Percentiles rank a stretch among this genome's conserved stretches.
These are phyloP conservation scores for Brachionichthys hirsutus DNA, from an alignment of 2,113 vertebrate genomes.

Conservation along the genomic window DNA sequence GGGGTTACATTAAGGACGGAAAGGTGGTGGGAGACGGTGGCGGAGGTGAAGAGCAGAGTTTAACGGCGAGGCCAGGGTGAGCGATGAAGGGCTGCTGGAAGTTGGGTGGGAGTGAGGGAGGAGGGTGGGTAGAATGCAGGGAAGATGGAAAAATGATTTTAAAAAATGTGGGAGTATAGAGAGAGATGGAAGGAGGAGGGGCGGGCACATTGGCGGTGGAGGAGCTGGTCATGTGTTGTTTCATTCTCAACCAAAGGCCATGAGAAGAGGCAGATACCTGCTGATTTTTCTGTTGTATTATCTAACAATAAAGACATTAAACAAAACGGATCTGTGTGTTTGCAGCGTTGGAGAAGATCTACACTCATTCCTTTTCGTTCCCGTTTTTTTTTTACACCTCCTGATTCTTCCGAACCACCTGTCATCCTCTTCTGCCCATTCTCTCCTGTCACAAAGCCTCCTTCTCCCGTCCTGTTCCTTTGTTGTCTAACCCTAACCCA, in stretches of 20 bases:
- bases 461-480: neutral
- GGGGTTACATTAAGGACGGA: neutral
- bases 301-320: conserved; percentile 57
- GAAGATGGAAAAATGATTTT: conserved; percentile 44
- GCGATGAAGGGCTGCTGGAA: conserved; percentile 25
- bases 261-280: conserved; percentile 67
- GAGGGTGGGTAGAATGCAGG: conserved; percentile 16
- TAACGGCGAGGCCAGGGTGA: conserved; percentile 2
- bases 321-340: conserved; percentile 46
- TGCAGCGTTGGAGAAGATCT: conserved; percentile 46
- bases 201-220: conserved; percentile 54
- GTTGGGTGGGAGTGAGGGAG: conserved; percentile 18
- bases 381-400: neutral
- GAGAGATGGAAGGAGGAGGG: conserved; percentile 49
- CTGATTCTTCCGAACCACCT: too few relatives aligned
- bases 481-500: neutral
- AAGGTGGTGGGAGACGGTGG: conserved; percentile 4
- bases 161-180: conserved; percentile 53
- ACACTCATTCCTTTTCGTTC: conserved; percentile 2
- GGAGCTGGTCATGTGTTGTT: conserved; percentile 66
- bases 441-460: neutral
- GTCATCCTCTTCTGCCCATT: neutral
- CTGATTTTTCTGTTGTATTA: conserved; percentile 65
- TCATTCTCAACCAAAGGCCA: conserved; percentile 71
- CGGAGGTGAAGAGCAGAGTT: conserved; percentile 15